Evolutionary conservation across 2,888 invertebrate species (phyloP), one percentile per base, ranked within the genome.

Genomic region (Rhaphigaster nebulosa): DNA sequence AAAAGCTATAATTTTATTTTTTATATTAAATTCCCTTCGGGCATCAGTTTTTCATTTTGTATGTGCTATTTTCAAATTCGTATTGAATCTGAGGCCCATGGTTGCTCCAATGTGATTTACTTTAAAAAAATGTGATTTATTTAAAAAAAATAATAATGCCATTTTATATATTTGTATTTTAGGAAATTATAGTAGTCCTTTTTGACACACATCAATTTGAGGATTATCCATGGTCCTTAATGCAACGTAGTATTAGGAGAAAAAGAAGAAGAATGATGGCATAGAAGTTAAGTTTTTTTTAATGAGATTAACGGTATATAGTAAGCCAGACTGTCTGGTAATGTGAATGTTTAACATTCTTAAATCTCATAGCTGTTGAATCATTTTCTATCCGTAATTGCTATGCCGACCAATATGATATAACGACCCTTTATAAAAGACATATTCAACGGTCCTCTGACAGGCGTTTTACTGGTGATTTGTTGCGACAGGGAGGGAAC

Each of bases 401-500:
- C 70, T 4, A 18, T 18, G 15, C 3, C 3, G 70, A 70, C 70
- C 29, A 34, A 76, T 38, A 76, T 76, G 5, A 76, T 23, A 76
- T 76, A 38, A 38, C 20, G 20, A 76, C 70, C 38, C 20, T 23
- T 76, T 38, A 76, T 20, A 23, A 76, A 10, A 20, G 70, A 38
- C 38, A 76, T 76, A 76, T 76, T 76, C 70, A 76, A 76, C 70
- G 34, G 34, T 38, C 70, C 70, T 23, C 20, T 34, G 70, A 76
- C 70, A 26, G 34, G 70, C 70, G 10, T 76, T 76, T 70, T 23
- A 76, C 38, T 23, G 20, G 70, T 38, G 34, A 76, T 38, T 60
- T 76, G 38, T 76, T 38, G 70, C 70, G 70, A 76, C 70, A 76
- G 70, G 70, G 70, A 18, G 18, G 38, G 70, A 76, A 76, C 34